Conservation (phyloP, 2,113 vertebrate species). For the Solea solea region DNA sequence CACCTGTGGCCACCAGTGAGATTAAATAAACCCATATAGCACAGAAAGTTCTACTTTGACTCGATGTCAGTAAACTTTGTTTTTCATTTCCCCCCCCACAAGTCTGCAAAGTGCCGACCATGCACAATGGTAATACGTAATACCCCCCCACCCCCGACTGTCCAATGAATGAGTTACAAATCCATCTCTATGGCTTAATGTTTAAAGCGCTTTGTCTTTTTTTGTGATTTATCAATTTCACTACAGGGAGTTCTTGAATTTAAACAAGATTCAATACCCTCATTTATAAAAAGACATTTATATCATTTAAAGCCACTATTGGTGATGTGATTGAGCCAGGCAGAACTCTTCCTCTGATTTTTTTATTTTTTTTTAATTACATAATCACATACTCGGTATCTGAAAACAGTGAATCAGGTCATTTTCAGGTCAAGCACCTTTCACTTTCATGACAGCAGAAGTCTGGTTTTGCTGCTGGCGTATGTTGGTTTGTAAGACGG, state of each 20-base stretch:
- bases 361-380: too few relatives aligned
- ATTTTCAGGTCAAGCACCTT: too few relatives aligned
- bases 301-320: too few relatives aligned
- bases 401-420: too few relatives aligned
- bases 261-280: neutral
- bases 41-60: neutral
- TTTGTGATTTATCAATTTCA: neutral
- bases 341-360: too few relatives aligned
- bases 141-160: neutral
- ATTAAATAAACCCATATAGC: neutral
- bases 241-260: neutral
- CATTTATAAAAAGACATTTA: neutral
- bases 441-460: too few relatives aligned
- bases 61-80: neutral
- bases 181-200: neutral
- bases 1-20: neutral
- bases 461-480: conserved; percentile 15
- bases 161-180: neutral
- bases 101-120: neutral
- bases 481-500: conserved; percentile 31
- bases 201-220: neutral
- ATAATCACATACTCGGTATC: too few relatives aligned
- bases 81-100: neutral
- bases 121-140: neutral
- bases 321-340: too few relatives aligned